A percentile compares a stretch with the other conserved stretches of the same genome.
Conservation (phyloP, 2,113 vertebrate species). For the Lynx canadensis region DNA sequence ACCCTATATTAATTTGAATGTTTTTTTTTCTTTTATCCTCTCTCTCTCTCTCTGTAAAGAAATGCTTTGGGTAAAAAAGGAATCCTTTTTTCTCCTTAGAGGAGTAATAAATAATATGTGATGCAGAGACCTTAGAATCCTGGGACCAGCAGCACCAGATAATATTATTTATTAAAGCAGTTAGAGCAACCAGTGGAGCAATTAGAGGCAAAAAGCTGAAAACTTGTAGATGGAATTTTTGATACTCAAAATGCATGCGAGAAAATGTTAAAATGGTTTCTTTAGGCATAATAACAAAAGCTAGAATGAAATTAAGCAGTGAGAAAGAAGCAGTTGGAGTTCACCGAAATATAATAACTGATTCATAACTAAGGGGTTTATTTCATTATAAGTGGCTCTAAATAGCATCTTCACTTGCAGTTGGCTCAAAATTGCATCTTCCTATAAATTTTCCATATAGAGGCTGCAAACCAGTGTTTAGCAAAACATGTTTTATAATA, state of each 20-base stretch:
- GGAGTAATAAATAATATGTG: constrained; percentile 60
- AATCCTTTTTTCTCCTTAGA: neutral
- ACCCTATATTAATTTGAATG: neutral
- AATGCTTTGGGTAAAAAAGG: neutral
- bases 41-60: neutral
- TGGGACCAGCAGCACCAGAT: constrained; percentile 46
- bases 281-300: constrained; percentile 79
- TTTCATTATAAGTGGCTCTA: constrained; percentile 73
- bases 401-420: constrained; percentile 71
- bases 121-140: constrained; percentile 17
- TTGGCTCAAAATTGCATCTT: constrained; percentile 58
- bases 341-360: constrained; percentile 79
- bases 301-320: constrained; percentile 76
- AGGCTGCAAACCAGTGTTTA: constrained; percentile 47
- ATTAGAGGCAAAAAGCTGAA: constrained; percentile 73
- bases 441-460: constrained; percentile 62
- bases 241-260: constrained; percentile 64
- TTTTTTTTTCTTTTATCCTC: neutral
- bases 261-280: constrained; percentile 78
- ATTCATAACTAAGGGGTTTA: constrained; percentile 79
- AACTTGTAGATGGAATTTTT: constrained; percentile 74
- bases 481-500: constrained; percentile 51
- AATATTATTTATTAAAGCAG: constrained; percentile 79
- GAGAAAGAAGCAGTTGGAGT: constrained; percentile 79
- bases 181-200: constrained; percentile 70